A percentile compares a stretch with the other conserved stretches of the same genome.
Evolutionary conservation across 2,113 vertebrate genomes (phyloP).

Genomic region (Chaetorhynchus papuensis): DNA sequence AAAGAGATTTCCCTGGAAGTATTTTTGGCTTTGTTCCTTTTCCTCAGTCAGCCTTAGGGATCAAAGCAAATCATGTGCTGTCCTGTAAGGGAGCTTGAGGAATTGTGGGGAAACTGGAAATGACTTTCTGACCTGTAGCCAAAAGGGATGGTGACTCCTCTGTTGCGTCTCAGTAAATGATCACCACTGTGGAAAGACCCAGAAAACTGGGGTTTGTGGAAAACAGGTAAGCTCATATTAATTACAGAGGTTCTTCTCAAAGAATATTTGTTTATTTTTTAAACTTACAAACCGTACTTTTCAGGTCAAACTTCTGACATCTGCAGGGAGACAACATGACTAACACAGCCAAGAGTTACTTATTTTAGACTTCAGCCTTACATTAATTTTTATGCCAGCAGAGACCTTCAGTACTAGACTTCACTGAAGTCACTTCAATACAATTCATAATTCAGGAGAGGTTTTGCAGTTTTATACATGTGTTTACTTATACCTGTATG

Average conservation of each 20-base stretch:
- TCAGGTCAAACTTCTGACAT: neutral
- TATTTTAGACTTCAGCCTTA: neutral
- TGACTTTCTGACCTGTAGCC: neutral
- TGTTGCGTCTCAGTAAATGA: neutral
- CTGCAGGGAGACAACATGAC: neutral
- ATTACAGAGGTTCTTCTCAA: neutral
- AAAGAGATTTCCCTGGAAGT: neutral
- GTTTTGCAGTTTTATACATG: neutral
- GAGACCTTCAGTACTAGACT: neutral
- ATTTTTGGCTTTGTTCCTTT: neutral
- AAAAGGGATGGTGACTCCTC: neutral
- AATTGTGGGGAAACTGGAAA: neutral
- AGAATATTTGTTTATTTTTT: neutral
- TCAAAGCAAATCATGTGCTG: neutral
- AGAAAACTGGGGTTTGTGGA: neutral
- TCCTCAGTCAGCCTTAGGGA: fast-evolving
- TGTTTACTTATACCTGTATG: neutral
- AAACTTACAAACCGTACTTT: fast-evolving
- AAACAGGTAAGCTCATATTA: neutral
- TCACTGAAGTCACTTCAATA: neutral
- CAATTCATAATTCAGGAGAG: neutral
- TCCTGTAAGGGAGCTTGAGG: neutral
- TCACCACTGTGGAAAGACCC: neutral
- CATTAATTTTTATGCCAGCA: neutral
- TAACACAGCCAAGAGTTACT: neutral